Evolutionary conservation across 1,140 invertebrate genomes (phyloP), one percentile per base, ranked within the genome.

Genomic region (Heliothis virescens): DNA sequence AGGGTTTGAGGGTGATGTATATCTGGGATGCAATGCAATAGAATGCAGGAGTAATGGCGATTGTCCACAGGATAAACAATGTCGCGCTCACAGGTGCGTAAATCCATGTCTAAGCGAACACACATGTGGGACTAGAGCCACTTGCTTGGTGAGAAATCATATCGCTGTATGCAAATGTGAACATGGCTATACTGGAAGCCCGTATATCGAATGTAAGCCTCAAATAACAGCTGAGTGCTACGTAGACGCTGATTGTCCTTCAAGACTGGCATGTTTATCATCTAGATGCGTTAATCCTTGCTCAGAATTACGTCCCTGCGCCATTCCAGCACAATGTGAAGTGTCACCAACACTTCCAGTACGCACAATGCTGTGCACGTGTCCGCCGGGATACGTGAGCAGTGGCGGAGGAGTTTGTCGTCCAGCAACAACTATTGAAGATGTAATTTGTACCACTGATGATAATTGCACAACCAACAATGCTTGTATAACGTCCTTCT

Each of bases 41-140:
- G 98, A 98, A n/a, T 99, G 98, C 94, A 96, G 96, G 84, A 97
- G 97, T 74, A 98, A 98, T 90, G 97, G 97, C 79, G 98, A 99
- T 80, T 99, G 98, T 94, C 97, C 98, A 1, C 94, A 95, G 48
- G 97, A 98, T 85, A 96, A 97, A 88, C 96, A 97, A 82, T 99
- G 98, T 88, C 96, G 97, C 59, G 98, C 98, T 83, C 96, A 96
- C 69, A 97, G 98, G 85, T 99, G 98, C 92, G 96, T 98, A 15
- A 96, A 98, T 90, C 98, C 98, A 1, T 99, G 98, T 86, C 88
- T 98, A 0, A 96, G 96, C 79, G 96, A 96, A 62, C 97, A 97
- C 87, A 96, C 96, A 10, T 99, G 98, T 88, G 96, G 98, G 0
- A 95, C 96, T 0, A 93, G 96, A 65, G 97, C 98, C 1, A 96